phyloP scores from a whole-genome alignment of 2,797 vertebrate species.

The Sebastes ruberrimus region DNA sequence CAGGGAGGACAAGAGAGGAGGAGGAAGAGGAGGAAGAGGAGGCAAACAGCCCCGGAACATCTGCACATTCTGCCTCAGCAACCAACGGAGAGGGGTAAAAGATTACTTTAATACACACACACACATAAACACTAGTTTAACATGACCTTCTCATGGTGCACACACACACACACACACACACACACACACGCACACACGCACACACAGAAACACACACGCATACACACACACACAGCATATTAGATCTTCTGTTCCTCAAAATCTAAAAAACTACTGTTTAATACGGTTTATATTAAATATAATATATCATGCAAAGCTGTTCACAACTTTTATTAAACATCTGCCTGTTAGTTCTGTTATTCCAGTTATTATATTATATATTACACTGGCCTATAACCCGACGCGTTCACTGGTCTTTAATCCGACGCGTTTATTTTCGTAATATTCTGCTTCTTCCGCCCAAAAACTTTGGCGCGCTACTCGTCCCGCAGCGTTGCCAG shows the following conservation, averaged over 20 bases:
- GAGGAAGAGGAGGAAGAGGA: slow-evolving; percentile 31
- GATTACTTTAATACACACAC: neutral
- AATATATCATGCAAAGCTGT: neutral
- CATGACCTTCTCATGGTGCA: no score
- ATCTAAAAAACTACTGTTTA: neutral
- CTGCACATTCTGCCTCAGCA: slow-evolving; percentile 94
- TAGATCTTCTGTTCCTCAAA: neutral
- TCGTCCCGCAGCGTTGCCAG: no score
- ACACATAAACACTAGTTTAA: neutral
- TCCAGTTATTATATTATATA: no score
- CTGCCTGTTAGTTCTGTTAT: neutral
- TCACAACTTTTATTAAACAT: neutral
- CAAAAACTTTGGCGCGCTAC: no score
- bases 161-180: no score
- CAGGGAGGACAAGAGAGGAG: slow-evolving; percentile 71
- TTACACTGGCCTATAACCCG: no score
- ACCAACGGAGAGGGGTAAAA: slow-evolving; percentile 90
- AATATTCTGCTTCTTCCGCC: no score
- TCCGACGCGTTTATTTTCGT: no score
- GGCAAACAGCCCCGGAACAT: slow-evolving; percentile 86
- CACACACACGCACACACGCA: no score
- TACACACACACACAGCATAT: no score
- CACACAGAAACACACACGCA: no score
- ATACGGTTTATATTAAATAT: neutral
- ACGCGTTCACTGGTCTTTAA: no score